Evolutionary conservation across 2,113 vertebrate genomes (phyloP).

Genomic region (Halichoeres trimaculatus): DNA sequence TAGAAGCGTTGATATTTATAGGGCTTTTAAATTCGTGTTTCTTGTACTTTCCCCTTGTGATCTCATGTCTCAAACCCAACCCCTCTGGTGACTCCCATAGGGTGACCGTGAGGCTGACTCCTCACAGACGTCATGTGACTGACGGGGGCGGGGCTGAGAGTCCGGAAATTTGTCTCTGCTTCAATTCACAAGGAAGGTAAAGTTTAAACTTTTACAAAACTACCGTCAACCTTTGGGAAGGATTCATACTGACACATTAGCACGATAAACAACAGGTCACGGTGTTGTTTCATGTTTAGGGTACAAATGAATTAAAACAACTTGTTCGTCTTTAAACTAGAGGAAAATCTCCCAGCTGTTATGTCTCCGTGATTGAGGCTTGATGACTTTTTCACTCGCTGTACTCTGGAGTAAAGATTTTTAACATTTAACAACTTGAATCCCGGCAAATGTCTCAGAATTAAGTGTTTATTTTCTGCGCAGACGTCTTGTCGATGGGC

Average conservation of each 20-base stretch:
- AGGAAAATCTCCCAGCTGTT: neutral
- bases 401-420: neutral
- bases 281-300: accelerated
- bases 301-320: accelerated
- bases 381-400: neutral
- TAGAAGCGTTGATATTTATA: no score
- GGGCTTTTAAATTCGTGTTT: no score
- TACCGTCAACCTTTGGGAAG: neutral
- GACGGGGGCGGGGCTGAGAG: constrained; percentile 55
- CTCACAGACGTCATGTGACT: constrained; percentile 62
- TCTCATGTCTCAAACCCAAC: no score
- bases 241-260: accelerated
- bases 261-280: accelerated
- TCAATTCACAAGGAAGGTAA: constrained; percentile 61
- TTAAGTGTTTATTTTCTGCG: accelerated
- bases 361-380: neutral
- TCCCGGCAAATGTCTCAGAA: accelerated
- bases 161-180: constrained; percentile 54
- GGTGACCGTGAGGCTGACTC: no score
- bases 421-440: neutral
- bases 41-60: no score
- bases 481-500: neutral
- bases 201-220: constrained; percentile 20
- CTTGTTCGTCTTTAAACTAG: neutral
- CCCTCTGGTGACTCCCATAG: no score